Evolutionary conservation across 2,797 vertebrate genomes (phyloP), one percentile per base, ranked within the genome.

Genomic region (Hemitrygon akajei): DNA sequence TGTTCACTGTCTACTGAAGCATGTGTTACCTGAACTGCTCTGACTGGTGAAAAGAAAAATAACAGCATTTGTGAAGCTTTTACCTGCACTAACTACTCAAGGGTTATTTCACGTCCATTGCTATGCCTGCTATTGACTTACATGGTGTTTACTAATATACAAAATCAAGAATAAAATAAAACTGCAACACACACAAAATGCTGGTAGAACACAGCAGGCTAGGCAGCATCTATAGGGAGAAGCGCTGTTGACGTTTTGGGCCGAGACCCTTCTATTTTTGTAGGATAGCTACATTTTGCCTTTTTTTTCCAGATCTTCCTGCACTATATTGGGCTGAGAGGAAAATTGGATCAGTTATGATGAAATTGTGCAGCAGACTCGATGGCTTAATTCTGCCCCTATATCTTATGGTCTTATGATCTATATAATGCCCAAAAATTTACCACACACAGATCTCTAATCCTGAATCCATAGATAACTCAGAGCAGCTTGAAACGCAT

Each of bases 401-500:
- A 47, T 47, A 47, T 47, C 47, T 47, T 47, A 47, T 47, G 47
- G 47, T 47, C 47, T 47, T 47, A 47, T 47, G 47, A 47, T 47
- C 47, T 47, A 89, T 16, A 20, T 63, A n/a, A 16, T 63, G 14
- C 84, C 30, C 58, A 66, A 60, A 34, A n/a, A 34, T 6, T 66
- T 16, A 89, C 30, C 30, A 16, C 9, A 11, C 84, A 63, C 14
- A 63, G 30, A 87, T n/a, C 58, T 87, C 16, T 60, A 7, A 30
- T 63, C 14, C 56, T 89, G 60, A 58, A 34, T 89, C 66, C 7
- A 5, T 7, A 63, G 58, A 18, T 66, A 89, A 89, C 58, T 3
- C 63, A 34, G 30, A 89, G n/a, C 84, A 89, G 60, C 60, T 66
- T 89, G 84, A 89, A 89, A 37, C 22, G 34, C 84, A 63, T 87